These are phyloP conservation scores for Galeruca laticollis DNA, from an alignment of 2,888 invertebrate species.

Conservation along the genomic window DNA sequence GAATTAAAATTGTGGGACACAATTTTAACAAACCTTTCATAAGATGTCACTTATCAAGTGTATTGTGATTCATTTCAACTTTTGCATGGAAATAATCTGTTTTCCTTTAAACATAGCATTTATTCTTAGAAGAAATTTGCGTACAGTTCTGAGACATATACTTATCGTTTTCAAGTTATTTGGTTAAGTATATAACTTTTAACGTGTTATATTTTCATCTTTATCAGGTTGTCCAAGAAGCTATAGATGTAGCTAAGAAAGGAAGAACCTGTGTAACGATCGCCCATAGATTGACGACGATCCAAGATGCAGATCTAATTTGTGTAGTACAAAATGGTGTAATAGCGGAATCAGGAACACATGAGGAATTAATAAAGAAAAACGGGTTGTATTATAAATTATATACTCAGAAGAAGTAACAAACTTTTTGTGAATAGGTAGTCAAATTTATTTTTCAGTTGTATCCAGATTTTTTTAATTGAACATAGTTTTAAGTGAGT, in stretches of 20 bases:
- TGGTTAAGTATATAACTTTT: too few species aligned
- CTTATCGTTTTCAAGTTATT: too few species aligned
- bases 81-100: too few species aligned
- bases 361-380: constrained; percentile 73
- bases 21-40: not conserved
- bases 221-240: constrained; percentile 84
- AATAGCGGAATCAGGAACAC: constrained; percentile 79
- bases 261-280: constrained; percentile 89
- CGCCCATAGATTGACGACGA: constrained; percentile 87
- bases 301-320: constrained; percentile 84
- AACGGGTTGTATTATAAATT: constrained; percentile 75
- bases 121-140: too few species aligned
- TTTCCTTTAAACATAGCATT: too few species aligned
- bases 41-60: too few species aligned
- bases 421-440: not conserved
- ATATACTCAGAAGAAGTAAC: constrained; percentile 46
- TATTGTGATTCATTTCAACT: too few species aligned
- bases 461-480: not conserved
- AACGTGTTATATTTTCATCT: too few species aligned
- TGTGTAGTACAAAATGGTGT: constrained; percentile 79
- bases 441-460: not conserved
- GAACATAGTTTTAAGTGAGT: not conserved
- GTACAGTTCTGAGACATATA: too few species aligned
- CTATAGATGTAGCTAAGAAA: constrained; percentile 82
- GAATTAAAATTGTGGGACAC: too few species aligned